Evolutionary conservation across 2,797 vertebrate genomes (phyloP), one percentile per base, ranked within the genome.

Genomic region (Chloroceryle inda): DNA sequence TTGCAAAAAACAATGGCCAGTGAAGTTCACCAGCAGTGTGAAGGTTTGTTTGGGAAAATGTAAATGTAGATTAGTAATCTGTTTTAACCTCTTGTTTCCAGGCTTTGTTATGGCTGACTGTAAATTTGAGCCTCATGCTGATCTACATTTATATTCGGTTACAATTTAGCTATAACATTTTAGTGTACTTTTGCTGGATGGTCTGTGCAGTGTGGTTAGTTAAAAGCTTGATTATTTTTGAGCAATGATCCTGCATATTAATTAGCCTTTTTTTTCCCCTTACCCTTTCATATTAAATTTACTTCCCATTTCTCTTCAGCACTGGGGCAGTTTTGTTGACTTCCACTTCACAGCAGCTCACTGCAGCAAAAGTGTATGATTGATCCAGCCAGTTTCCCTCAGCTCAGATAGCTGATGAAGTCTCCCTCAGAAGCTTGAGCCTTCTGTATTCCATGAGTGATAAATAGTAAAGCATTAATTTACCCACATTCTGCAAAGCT

Each of bases 181-280:
- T n/a, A 31, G 6, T 27, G 13, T 69, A 7, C 2, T 1, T 47
- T 64, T 75, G 9, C 50, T 53, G n/a, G 47, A 35, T 3, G 3
- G 12, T 77, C 6, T 71, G 13, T 27, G n/a, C 13, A n/a, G 31
- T 1, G 31, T 1, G 7, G 3, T 33, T 23, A 6, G 0, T 61
- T 86, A 56, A 59, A 77, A 84, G 8, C 24, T 68, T 6, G 16
- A 5, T 68, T 80, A 50, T 67, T 79, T 73, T 63, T 13, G 29
- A 89, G 10, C 23, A 75, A 23, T 33, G 42, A 49, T 29, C 17
- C 33, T 49, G 27, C 24, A 17, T 49, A 18, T 68, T 66, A 58
- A 22, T 56, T 82, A 49, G 52, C 5, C 5, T 1, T 31, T 85
- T 35, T 85, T 40, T 58, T 20, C 14, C 4, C 18, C 8, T 52